Evolutionary conservation across 2,888 invertebrate species (phyloP), one percentile per base, ranked within the genome.

Genomic region (Cyrtodaria siliqua): DNA sequence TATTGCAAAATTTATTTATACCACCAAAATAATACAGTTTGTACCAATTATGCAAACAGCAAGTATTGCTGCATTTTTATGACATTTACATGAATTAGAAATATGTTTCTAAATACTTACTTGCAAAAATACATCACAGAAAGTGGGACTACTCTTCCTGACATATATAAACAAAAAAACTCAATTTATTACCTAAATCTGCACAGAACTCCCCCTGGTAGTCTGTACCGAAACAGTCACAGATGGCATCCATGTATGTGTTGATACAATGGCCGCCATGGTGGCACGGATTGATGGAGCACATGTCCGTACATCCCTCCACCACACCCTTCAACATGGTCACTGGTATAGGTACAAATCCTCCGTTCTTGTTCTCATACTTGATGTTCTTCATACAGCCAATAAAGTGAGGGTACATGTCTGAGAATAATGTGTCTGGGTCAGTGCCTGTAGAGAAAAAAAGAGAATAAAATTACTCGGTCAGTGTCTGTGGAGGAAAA

Each of bases 131-230:
- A n/a, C n/a, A n/a, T n/a, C n/a, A n/a, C n/a, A n/a, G n/a, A n/a
- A n/a, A n/a, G n/a, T n/a, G n/a, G n/a, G n/a, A n/a, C n/a, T n/a
- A n/a, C n/a, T n/a, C n/a, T n/a, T n/a, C n/a, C n/a, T n/a, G n/a
- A n/a, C n/a, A n/a, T n/a, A n/a, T n/a, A n/a, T n/a, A n/a, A n/a
- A n/a, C n/a, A n/a, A n/a, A n/a, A n/a, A n/a, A n/a, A n/a, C n/a
- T n/a, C n/a, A n/a, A n/a, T 44, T 27, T 20, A 38, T 18, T 66
- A 78, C 98, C 97, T 92, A 96, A 96, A 87, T 97, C 96, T 94
- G 97, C 97, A 93, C 98, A 98, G 84, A 96, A 96, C 87, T 97
- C 96, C 84, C 98, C 98, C 93, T 98, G 98, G 93, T 97, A 97
- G 87, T 95, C 95, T 1, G 97, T 97, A 24, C 97, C 97, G 90